A percentile compares a stretch with the other conserved stretches of the same genome.
phyloP scores from a whole-genome alignment of 2,113 vertebrate species.

The Puma concolor region DNA sequence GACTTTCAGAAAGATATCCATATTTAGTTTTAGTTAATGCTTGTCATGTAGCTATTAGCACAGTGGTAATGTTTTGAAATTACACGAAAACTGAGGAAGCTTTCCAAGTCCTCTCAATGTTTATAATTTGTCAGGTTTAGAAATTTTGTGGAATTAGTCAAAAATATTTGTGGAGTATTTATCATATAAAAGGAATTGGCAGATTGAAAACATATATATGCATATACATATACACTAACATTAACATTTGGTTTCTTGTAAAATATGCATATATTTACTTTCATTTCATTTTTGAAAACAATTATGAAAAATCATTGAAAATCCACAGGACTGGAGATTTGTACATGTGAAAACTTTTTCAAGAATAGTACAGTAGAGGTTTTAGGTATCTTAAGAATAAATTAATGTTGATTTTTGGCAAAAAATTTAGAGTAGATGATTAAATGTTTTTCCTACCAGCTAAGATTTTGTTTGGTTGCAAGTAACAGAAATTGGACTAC shows the following conservation, averaged over 20 bases:
- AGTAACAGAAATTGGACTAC: not conserved
- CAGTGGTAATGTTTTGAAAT: constrained; percentile 69
- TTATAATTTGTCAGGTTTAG: constrained; percentile 52
- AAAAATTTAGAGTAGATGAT: not conserved
- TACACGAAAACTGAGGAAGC: constrained; percentile 36
- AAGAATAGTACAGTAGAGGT: not conserved
- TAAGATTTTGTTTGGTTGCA: not conserved
- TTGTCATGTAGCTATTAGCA: constrained; percentile 59
- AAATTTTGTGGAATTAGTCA: constrained; percentile 32
- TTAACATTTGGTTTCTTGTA: not conserved
- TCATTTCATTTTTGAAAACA: not conserved
- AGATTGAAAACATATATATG: not conserved
- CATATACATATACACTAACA: not conserved
- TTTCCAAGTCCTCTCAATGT: constrained; percentile 35
- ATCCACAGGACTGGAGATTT: not conserved
- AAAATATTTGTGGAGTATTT: not conserved
- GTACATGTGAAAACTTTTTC: not conserved
- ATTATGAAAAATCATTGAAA: not conserved
- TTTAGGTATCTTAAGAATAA: not conserved
- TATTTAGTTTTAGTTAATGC: constrained; percentile 64
- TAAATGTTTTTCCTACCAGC: not conserved
- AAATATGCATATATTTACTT: not conserved
- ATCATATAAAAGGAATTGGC: not conserved
- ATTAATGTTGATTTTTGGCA: not conserved
- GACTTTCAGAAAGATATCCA: constrained; percentile 47